phyloP scores from a whole-genome alignment of 1,140 invertebrate species.

The Caerostris extrusa region DNA sequence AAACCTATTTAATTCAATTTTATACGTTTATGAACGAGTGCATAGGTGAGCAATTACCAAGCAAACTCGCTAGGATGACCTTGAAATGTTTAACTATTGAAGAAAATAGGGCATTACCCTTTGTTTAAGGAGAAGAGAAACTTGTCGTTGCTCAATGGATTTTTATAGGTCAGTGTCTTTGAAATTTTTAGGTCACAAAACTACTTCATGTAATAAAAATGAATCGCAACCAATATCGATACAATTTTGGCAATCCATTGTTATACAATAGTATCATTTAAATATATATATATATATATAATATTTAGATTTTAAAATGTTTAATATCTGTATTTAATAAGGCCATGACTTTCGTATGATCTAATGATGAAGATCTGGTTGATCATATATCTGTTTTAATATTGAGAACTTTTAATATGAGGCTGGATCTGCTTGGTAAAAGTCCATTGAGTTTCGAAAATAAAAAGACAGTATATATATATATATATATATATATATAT shows the following conservation, averaged over 20 bases:
- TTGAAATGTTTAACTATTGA: not conserved
- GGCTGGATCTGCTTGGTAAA: too few relatives aligned
- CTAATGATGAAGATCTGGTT: too few relatives aligned
- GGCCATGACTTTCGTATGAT: too few relatives aligned
- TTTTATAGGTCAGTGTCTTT: conserved; percentile 15
- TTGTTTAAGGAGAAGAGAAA: conserved; percentile 9
- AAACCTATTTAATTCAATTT: too few relatives aligned
- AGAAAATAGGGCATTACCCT: not conserved
- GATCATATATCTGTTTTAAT: too few relatives aligned
- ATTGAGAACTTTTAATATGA: too few relatives aligned
- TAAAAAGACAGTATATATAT: too few relatives aligned
- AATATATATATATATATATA: not conserved
- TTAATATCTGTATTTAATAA: not conserved
- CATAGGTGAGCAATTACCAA: not conserved
- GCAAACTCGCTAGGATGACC: not conserved
- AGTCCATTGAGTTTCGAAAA: too few relatives aligned
- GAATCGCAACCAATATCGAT: not conserved
- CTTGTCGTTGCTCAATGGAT: conserved; percentile 13
- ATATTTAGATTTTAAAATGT: not conserved
- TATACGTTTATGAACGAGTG: too few relatives aligned
- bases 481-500: too few relatives aligned
- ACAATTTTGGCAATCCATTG: too few relatives aligned
- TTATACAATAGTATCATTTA: not conserved
- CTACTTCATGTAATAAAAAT: not conserved
- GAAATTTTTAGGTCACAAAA: conserved; percentile 49